A percentile compares a stretch with the other conserved stretches of the same genome.
Conservation (phyloP, 2,888 invertebrate species). For the Heliconius ismenius region DNA sequence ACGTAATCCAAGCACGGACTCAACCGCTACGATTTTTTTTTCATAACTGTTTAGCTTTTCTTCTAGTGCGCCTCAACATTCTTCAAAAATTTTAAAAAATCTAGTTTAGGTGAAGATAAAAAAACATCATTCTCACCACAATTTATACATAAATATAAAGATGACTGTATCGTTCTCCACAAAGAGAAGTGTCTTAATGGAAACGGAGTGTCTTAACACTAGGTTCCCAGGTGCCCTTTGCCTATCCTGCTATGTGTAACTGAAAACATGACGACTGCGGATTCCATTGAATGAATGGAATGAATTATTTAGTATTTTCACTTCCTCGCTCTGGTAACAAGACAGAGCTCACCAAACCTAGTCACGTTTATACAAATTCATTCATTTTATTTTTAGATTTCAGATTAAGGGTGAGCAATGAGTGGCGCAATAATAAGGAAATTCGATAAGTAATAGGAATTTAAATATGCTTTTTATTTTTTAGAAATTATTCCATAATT, state of each 20-base stretch:
- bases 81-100: no score
- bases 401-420: neutral
- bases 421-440: neutral
- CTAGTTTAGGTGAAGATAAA: no score
- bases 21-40: no score
- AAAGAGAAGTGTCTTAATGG: no score
- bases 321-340: neutral
- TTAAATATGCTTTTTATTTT: conserved; percentile 5
- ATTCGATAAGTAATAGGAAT: neutral
- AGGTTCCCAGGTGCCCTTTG: no score
- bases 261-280: neutral
- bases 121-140: no score
- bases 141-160: no score
- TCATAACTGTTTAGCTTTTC: no score
- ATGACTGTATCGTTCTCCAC: no score
- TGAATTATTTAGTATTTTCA: neutral
- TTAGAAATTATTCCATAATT: neutral
- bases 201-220: no score
- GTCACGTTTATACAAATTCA: neutral
- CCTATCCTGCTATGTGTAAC: neutral
- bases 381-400: neutral
- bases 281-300: neutral
- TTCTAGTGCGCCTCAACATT: no score
- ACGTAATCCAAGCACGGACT: no score
- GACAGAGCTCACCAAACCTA: neutral